These are phyloP conservation scores for Cremastinae sp. DNA, from an alignment of 2,888 invertebrate genomes.

Conservation along the genomic window DNA sequence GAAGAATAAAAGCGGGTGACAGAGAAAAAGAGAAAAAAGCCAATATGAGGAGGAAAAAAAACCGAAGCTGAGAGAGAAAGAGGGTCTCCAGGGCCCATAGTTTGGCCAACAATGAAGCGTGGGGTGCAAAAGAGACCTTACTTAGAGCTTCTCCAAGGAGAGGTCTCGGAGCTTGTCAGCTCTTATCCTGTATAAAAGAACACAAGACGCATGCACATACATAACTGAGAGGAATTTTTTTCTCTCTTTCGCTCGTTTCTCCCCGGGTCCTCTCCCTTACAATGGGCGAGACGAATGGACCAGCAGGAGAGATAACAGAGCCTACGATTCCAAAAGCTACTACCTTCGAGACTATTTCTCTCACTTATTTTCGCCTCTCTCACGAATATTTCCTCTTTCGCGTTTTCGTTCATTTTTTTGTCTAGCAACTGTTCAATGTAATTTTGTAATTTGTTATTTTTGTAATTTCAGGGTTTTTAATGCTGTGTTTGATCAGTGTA, in stretches of 20 bases:
- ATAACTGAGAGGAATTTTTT: slow-evolving; percentile 1
- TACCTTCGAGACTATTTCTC: not conserved
- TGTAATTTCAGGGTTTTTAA: too few relatives aligned
- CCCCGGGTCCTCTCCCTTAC: too few relatives aligned
- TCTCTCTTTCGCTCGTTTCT: too few relatives aligned
- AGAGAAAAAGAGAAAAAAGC: not conserved
- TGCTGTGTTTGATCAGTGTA: too few relatives aligned
- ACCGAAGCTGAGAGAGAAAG: slow-evolving; percentile 26
- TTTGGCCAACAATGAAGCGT: slow-evolving; percentile 74
- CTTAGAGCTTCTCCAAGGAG: slow-evolving; percentile 43
- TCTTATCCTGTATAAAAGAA: slow-evolving; percentile 20
- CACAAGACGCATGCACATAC: slow-evolving; percentile 43
- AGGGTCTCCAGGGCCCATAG: slow-evolving; percentile 71
- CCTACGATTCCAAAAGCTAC: not conserved
- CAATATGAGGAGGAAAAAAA: not conserved
- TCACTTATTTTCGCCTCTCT: not conserved
- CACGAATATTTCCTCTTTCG: not conserved
- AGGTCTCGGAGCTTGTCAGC: slow-evolving; percentile 37
- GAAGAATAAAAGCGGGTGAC: not conserved
- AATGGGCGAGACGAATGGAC: not conserved
- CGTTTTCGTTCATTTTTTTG: not conserved
- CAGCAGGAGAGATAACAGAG: not conserved
- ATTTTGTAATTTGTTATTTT: too few relatives aligned
- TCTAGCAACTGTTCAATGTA: too few relatives aligned
- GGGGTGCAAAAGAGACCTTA: slow-evolving; percentile 28